A percentile compares a stretch with the other conserved stretches of the same genome.
Evolutionary conservation across 2,113 vertebrate species (phyloP).

Genomic region (Meles meles): DNA sequence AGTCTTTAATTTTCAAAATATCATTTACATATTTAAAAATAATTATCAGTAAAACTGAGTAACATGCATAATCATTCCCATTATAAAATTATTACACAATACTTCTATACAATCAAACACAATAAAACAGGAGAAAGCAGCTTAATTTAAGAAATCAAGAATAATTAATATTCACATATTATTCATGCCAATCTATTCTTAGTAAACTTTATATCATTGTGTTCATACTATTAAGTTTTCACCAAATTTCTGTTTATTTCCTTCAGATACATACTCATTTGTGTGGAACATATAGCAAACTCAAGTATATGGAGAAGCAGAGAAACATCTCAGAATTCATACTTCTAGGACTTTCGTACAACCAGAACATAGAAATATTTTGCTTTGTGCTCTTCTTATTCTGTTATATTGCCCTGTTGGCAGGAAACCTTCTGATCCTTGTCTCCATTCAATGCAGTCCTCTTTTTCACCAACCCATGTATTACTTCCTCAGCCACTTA

Average conservation of each 20-base stretch:
- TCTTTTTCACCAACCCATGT: no score
- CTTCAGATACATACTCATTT: neutral
- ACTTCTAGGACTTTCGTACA: neutral
- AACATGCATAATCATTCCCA: neutral
- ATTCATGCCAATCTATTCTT: neutral
- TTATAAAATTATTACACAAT: neutral
- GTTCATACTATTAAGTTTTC: neutral
- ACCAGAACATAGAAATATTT: neutral
- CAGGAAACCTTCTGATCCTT: no score
- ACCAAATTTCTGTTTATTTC: neutral
- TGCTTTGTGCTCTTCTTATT: no score
- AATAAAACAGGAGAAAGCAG: neutral
- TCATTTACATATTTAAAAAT: neutral
- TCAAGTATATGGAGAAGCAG: neutral
- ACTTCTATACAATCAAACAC: neutral
- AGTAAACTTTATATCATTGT: neutral
- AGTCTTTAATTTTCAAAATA: neutral
- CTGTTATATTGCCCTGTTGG: no score
- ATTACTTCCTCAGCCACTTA: no score
- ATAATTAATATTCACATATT: neutral
- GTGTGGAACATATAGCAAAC: rapidly evolving
- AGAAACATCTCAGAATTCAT: conserved; percentile 10
- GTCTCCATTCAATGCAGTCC: no score
- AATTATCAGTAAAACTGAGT: neutral
- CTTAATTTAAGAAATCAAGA: neutral